Percentiles rank a stretch among this genome's conserved stretches.
Evolutionary conservation across 2,888 invertebrate species (phyloP).

Genomic region (Dicyrtoma fusca): DNA sequence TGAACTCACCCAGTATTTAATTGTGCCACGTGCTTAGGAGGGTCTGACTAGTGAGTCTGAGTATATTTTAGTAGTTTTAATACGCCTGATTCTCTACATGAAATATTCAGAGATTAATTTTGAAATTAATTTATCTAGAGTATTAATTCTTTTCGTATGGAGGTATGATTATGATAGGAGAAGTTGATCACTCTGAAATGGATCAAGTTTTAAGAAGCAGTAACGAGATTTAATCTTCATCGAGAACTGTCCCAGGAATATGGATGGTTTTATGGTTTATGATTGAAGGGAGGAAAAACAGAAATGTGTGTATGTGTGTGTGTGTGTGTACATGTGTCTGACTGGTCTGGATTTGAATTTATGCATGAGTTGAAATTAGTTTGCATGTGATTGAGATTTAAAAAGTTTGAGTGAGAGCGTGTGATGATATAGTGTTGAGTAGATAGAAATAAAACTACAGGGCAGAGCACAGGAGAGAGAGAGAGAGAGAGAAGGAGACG

Average conservation of each 20-base stretch:
- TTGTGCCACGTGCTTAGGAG: too few species aligned
- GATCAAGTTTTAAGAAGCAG: not conserved
- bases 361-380: constrained; percentile 27
- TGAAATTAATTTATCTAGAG: too few species aligned
- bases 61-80: too few species aligned
- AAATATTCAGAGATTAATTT: too few species aligned
- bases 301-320: not conserved
- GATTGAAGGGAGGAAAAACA: not conserved
- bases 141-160: too few species aligned
- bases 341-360: constrained; percentile 24
- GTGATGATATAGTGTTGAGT: not conserved
- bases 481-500: constrained; percentile 33
- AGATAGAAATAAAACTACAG: constrained; percentile 2
- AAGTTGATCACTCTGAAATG: not conserved
- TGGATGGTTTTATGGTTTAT: constrained; percentile 7
- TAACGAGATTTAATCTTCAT: too few species aligned
- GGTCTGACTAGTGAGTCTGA: too few species aligned
- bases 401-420: constrained; percentile 17
- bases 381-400: constrained; percentile 35
- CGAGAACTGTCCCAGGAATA: too few species aligned
- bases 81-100: too few species aligned
- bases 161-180: too few species aligned
- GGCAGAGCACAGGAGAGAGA: constrained; percentile 22
- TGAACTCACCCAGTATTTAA: too few species aligned
- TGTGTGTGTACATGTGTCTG: not conserved